Evolutionary conservation across 2,113 vertebrate genomes (phyloP).

Genomic region (Albula goreensis): DNA sequence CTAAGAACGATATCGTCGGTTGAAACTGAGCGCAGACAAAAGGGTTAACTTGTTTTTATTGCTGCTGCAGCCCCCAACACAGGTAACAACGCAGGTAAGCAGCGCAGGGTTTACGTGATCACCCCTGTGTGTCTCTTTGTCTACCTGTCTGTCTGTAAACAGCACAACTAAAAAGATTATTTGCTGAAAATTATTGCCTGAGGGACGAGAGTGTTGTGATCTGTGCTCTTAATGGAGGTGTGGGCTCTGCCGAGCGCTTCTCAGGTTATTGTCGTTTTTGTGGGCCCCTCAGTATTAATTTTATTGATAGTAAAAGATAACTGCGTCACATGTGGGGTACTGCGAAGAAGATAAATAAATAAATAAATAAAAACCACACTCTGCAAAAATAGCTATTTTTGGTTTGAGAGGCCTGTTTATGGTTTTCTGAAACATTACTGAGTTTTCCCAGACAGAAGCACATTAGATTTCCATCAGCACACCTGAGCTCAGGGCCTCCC

Average conservation of each 20-base stretch:
- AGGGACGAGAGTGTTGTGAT: neutral
- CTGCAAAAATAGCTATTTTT: constrained; percentile 8
- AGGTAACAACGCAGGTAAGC: neutral
- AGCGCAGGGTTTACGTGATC: neutral
- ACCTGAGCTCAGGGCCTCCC: constrained; percentile 53
- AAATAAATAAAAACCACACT: neutral
- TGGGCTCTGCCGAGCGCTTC: neutral
- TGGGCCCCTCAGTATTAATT: constrained; percentile 6
- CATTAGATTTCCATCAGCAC: constrained; percentile 78
- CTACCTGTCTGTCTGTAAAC: neutral
- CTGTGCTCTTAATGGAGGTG: neutral
- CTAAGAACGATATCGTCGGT: constrained; percentile 17
- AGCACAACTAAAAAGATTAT: neutral
- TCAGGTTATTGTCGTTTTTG: neutral
- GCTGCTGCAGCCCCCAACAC: neutral
- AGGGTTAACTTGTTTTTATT: constrained; percentile 1
- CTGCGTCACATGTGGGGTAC: neutral
- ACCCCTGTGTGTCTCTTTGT: neutral
- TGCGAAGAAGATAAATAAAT: neutral
- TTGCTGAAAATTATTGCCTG: neutral
- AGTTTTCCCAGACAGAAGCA: constrained; percentile 69
- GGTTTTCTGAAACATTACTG: constrained; percentile 49
- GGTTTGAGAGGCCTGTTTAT: constrained; percentile 42
- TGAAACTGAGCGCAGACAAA: constrained; percentile 25
- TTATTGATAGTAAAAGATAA: neutral